Conservation (phyloP, 2,113 vertebrate species). For the Raja brachyura region DNA sequence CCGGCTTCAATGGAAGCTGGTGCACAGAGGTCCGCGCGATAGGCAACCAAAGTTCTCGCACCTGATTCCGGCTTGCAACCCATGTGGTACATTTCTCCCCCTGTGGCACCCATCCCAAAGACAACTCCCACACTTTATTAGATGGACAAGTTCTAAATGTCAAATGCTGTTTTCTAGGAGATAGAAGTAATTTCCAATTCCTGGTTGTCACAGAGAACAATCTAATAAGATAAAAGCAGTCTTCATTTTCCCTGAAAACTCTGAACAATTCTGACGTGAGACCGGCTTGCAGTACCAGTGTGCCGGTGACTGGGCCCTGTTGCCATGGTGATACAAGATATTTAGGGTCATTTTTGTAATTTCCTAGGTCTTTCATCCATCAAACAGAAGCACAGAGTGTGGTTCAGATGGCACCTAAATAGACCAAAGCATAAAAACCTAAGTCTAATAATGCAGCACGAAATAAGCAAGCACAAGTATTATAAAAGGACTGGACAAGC, state of each 20-base stretch:
- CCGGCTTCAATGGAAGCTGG: too few relatives aligned
- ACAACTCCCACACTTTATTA: background rate
- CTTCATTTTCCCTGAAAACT: background rate
- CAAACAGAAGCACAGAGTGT: background rate
- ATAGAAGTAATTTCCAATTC: background rate
- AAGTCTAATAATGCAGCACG: background rate
- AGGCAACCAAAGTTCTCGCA: too few relatives aligned
- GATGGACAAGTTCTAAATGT: background rate
- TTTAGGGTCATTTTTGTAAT: background rate
- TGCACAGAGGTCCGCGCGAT: too few relatives aligned
- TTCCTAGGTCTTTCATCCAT: background rate
- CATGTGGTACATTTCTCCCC: too few relatives aligned
- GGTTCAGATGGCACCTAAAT: background rate
- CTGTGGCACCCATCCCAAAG: background rate
- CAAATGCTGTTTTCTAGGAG: background rate
- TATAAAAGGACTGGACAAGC: too few relatives aligned
- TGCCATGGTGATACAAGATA: background rate
- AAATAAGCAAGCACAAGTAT: background rate
- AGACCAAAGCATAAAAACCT: background rate
- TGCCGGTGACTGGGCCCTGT: background rate
- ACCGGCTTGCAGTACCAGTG: background rate
- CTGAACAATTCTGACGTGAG: background rate
- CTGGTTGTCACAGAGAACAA: background rate
- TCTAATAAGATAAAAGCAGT: background rate
- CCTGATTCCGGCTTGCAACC: too few relatives aligned